Percentiles rank a stretch among this genome's conserved stretches.
Conservation (phyloP, 2,888 invertebrate genomes). For the Pyralis farinalis region DNA sequence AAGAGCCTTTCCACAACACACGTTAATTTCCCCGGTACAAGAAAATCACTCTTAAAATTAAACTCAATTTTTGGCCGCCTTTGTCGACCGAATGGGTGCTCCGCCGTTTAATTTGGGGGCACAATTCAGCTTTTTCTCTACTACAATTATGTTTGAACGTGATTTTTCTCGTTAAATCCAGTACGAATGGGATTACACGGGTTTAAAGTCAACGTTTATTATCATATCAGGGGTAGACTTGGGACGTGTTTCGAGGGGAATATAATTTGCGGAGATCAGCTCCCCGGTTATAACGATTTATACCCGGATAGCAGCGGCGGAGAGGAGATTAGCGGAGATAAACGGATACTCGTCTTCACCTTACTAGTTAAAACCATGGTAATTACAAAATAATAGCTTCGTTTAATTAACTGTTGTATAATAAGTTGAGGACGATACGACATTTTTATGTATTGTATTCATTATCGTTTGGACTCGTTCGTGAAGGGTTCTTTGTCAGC, state of each 20-base stretch:
- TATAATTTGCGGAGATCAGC: background rate
- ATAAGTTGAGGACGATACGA: no score
- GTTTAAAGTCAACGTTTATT: slow-evolving; percentile 28
- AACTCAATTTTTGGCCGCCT: slow-evolving; percentile 22
- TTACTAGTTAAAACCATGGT: background rate
- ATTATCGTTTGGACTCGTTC: no score
- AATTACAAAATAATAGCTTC: background rate
- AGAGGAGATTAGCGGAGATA: slow-evolving; percentile 2
- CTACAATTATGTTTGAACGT: slow-evolving; percentile 25
- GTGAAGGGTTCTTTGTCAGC: no score
- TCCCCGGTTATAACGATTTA: slow-evolving; percentile 12
- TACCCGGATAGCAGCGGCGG: slow-evolving; percentile 17
- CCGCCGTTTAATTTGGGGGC: slow-evolving; percentile 16
- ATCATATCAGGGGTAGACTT: slow-evolving; percentile 16
- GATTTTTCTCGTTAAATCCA: slow-evolving; percentile 32
- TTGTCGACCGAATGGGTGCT: slow-evolving; percentile 18
- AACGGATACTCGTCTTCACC: slow-evolving; percentile 6
- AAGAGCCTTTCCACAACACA: slow-evolving; percentile 51
- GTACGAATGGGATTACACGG: slow-evolving; percentile 28
- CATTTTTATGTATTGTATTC: no score
- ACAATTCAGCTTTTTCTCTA: slow-evolving; percentile 18
- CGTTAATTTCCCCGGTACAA: slow-evolving; percentile 49
- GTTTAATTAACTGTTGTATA: slow-evolving; percentile 13
- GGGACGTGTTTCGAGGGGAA: slow-evolving; percentile 2
- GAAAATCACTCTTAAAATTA: slow-evolving; percentile 25